A percentile compares a stretch with the other conserved stretches of the same genome.
Conservation (phyloP, 2,113 vertebrate genomes). For the Sinocyclocheilus grahami region DNA sequence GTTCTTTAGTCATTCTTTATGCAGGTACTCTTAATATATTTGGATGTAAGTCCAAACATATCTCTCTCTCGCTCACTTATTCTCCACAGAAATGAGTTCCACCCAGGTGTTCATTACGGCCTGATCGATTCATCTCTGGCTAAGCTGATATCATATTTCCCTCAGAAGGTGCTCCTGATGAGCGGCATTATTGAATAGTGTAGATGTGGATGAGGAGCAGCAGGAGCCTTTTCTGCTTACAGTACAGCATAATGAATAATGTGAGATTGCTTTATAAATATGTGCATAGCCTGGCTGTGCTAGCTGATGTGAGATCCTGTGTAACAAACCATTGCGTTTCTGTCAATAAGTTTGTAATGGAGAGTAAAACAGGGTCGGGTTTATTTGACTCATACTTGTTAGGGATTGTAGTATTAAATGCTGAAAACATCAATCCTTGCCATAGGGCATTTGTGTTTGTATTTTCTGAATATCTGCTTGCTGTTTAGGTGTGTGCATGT, state of each 20-base stretch:
- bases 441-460: constrained; percentile 55
- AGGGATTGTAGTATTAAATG: background rate
- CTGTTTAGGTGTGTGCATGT: constrained; percentile 10
- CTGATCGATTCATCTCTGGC: constrained; percentile 41
- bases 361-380: background rate
- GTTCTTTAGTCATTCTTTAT: constrained; percentile 24
- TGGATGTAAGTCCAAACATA: constrained; percentile 9
- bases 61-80: background rate
- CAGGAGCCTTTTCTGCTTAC: constrained; percentile 25
- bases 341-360: constrained; percentile 1
- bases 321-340: constrained; percentile 58
- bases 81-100: constrained; percentile 25
- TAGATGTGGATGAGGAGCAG: constrained; percentile 30
- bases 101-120: constrained; percentile 37
- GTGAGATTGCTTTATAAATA: constrained; percentile 20
- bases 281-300: background rate
- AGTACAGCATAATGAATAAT: constrained; percentile 38
- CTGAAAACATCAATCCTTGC: background rate
- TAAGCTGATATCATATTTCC: constrained; percentile 44
- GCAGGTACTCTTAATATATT: background rate
- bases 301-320: constrained; percentile 52
- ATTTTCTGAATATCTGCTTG: constrained; percentile 50
- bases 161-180: constrained; percentile 37
- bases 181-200: constrained; percentile 14
- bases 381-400: background rate